Base-by-base conservation (phyloP, 2,113 vertebrate genomes). In the Dipodomys ordii region DNA sequence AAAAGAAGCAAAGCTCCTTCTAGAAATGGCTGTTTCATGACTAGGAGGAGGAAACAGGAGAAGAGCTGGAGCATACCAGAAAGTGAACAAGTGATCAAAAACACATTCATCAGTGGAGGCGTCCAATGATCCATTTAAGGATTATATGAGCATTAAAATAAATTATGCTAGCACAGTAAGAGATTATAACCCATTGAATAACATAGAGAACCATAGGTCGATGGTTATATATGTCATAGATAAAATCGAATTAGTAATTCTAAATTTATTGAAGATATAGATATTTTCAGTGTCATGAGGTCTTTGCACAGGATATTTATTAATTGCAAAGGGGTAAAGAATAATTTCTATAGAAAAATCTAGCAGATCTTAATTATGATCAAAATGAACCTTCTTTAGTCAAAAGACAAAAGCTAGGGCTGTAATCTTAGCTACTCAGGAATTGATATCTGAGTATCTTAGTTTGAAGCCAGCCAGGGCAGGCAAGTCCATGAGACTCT, bases 301-400 rank as follows among this genome's bases (percentile, higher is more conserved):
- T 9, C 2, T 53, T 22, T 79, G 27, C 20, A 79, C 1, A 88
- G 76, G 57, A 30, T 67, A 71, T 62, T 74, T 83, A 83, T 86
- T 90, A 79, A 87, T 90, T 86, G 71, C 15, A 90, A 44, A 90
- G 49, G 49, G 35, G 69, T 20, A 76, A 88, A 73, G 69, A 74
- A 6, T 93, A 79, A 78, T 7, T 79, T 92, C 22, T 25, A 28
- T 90, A 77, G 35, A 83, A 46, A 80, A 74, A 27, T 22, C 28
- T 57, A 69, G 60, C 12, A 60, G 30, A 53, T 60, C 74, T 19
- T 93, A 83, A 87, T 72, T 83, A 27, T 69, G 28, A 60, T 82
- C 64, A 89, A 78, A 39, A 39, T 64, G 13, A 85, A 25, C 19
- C n/a, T 65, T 39, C 64, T 86, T 91, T 68, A 76, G 28, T 49